Evolutionary conservation across 2,113 vertebrate species (phyloP), one percentile per base, ranked within the genome.

Genomic region (Apaloderma vittatum): DNA sequence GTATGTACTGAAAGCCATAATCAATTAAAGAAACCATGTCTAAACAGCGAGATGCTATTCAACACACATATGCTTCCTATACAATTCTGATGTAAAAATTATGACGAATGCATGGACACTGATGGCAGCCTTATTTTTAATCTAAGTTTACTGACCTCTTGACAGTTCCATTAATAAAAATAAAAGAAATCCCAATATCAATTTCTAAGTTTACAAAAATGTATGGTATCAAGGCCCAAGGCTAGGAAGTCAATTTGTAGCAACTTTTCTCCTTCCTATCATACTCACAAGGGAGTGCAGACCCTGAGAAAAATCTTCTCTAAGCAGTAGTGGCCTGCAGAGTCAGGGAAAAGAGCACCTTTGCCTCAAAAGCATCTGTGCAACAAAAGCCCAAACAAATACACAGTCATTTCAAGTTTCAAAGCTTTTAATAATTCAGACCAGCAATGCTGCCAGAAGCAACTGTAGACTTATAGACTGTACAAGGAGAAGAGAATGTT

Each of bases 1-100:
- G 76, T 97, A 94, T 92, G 72, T 96, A 95, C 78, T 83, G 93
- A 95, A 97, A 97, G 84, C 84, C 77, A 75, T 94, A 88, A 95
- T 90, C 93, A 98, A 86, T 97, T 96, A 97, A 93, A 96, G 78
- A 90, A 79, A 22, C 24, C 78, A 82, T 23, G 67, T 94, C 79
- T 84, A 72, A 95, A 96, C 48, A 95, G 81, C 13, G 86, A 93
- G 43, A 87, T 12, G 3, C 24, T 84, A 54, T 52, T 84, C 59
- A 88, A 49, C 66, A 80, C 66, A n/a, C 81, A 16, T 58, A 54
- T 43, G 48, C 59, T 66, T 86, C 75, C 79, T 48, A 93, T 18
- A 63, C 45, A 89, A 48, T 12, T 77, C 23, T 85, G 32, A 91
- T 49, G 19, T 8, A 88, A 96, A 95, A 85, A 84, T 46, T 74